Percentiles rank a stretch among this genome's conserved stretches.
These are phyloP conservation scores for Channa maculata DNA, from an alignment of 2,113 vertebrate species.

Conservation along the genomic window DNA sequence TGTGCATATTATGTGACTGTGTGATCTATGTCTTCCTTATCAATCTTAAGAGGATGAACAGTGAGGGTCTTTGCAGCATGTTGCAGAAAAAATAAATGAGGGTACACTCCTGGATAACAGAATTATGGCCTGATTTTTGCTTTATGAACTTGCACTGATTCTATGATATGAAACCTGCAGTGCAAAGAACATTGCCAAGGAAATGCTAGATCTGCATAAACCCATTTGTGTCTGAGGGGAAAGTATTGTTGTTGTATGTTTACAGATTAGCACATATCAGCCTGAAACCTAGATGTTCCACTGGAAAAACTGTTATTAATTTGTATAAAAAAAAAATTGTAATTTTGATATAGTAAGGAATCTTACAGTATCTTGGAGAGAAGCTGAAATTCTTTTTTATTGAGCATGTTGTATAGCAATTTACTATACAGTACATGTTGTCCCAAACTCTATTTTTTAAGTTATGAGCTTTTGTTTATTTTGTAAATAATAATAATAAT, in stretches of 20 bases:
- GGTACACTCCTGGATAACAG: slow-evolving; percentile 1
- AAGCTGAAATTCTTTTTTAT: slow-evolving; percentile 80
- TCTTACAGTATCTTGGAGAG: no score
- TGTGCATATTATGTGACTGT: slow-evolving; percentile 32
- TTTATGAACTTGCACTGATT: slow-evolving; percentile 44
- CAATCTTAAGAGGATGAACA: slow-evolving; percentile 24
- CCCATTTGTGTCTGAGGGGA: slow-evolving; percentile 47
- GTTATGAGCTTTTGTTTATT: no score
- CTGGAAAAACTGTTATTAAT: no score
- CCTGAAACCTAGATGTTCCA: no score
- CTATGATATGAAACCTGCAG: slow-evolving; percentile 33
- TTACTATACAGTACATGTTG: no score
- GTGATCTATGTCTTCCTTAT: neutral
- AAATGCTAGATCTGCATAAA: slow-evolving; percentile 60
- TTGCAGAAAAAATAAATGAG: slow-evolving; percentile 50
- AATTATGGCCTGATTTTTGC: slow-evolving; percentile 30
- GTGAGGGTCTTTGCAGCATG: slow-evolving; percentile 26
- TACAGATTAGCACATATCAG: slow-evolving; percentile 15
- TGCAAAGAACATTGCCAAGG: slow-evolving; percentile 25
- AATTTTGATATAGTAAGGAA: no score
- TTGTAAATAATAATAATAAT: no score
- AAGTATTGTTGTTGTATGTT: slow-evolving; percentile 15
- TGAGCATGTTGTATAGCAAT: slow-evolving; percentile 49
- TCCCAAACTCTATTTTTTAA: no score
- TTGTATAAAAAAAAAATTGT: no score